Percentiles rank a stretch among this genome's conserved stretches.
These are phyloP conservation scores for Morpho deidamia DNA, from an alignment of 2,888 invertebrate species.

Conservation along the genomic window DNA sequence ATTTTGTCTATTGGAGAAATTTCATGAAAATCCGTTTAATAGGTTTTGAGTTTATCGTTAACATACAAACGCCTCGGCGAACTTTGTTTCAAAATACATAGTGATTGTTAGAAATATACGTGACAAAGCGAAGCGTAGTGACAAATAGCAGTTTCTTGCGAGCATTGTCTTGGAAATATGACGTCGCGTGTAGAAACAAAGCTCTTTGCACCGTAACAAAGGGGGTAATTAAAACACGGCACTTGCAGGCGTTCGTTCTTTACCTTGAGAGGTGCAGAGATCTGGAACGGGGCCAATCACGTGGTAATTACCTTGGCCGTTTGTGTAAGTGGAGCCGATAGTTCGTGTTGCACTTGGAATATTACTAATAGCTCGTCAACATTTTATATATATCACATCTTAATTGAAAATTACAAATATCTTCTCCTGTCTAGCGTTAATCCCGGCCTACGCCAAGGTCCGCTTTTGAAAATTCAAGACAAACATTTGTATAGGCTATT, in stretches of 20 bases:
- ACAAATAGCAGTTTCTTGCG: constrained; percentile 23
- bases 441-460: too few relatives aligned
- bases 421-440: too few relatives aligned
- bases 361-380: not conserved
- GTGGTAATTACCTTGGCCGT: not conserved
- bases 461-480: too few relatives aligned
- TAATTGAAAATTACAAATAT: too few relatives aligned
- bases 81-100: not conserved
- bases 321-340: not conserved
- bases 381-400: too few relatives aligned
- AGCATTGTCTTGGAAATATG: constrained; percentile 24
- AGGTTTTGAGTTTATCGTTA: too few relatives aligned
- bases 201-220: constrained; percentile 23
- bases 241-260: constrained; percentile 14
- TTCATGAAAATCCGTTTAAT: too few relatives aligned
- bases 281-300: constrained; percentile 1
- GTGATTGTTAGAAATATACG: constrained; percentile 8
- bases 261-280: not conserved
- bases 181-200: constrained; percentile 20
- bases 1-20: too few relatives aligned
- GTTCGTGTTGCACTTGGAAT: not conserved
- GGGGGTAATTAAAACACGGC: constrained; percentile 25
- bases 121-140: constrained; percentile 14
- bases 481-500: too few relatives aligned
- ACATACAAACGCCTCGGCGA: too few relatives aligned